These are phyloP conservation scores for Meghimatium bilineatum DNA, from an alignment of 2,888 invertebrate species.

Conservation along the genomic window DNA sequence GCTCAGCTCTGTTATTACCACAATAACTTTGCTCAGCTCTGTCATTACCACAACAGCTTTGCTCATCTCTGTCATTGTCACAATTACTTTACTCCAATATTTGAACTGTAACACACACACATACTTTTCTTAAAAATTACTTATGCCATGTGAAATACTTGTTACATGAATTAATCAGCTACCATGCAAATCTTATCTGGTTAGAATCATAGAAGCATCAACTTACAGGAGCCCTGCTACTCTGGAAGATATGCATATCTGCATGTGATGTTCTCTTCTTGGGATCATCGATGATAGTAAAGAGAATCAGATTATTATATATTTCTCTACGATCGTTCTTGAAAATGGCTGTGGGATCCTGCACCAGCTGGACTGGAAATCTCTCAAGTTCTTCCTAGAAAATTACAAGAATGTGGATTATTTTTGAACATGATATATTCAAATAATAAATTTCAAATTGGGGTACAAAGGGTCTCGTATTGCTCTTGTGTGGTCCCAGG, in stretches of 20 bases:
- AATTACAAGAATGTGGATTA: not conserved
- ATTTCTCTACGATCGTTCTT: slow-evolving; percentile 96
- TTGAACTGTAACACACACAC: no score
- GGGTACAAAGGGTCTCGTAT: no score
- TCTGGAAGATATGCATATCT: slow-evolving; percentile 97
- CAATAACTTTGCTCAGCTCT: no score
- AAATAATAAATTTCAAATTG: not conserved
- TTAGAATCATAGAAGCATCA: not conserved
- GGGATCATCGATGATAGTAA: slow-evolving; percentile 89
- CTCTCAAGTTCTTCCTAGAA: slow-evolving; percentile 94
- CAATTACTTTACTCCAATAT: no score
- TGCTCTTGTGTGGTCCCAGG: no score
- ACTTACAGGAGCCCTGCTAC: slow-evolving; percentile 80
- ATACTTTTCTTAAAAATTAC: no score
- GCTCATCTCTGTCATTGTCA: no score
- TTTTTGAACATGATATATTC: not conserved
- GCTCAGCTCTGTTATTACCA: no score
- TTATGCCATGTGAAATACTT: no score
- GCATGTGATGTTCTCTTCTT: slow-evolving; percentile 76
- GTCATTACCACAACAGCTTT: no score
- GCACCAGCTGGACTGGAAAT: slow-evolving; percentile 93
- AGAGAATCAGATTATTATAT: slow-evolving; percentile 98
- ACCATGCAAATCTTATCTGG: not conserved
- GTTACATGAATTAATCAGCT: no score
- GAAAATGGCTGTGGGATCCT: slow-evolving; percentile 97